phyloP scores from a whole-genome alignment of 1,140 invertebrate species.

The Lepidurus apus region DNA sequence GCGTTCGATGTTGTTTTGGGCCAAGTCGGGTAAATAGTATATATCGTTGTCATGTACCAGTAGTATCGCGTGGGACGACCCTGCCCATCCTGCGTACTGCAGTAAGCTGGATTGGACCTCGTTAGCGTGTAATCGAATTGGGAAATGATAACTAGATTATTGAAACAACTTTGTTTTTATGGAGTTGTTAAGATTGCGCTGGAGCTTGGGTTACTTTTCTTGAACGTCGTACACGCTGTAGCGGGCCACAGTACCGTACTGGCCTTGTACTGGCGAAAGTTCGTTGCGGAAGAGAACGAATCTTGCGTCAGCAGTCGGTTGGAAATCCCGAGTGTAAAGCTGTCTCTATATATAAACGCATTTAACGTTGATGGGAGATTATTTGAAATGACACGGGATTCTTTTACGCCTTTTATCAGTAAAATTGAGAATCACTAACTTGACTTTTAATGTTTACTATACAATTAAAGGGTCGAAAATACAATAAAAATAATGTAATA shows the following conservation, averaged over 20 bases:
- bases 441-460: too few relatives aligned
- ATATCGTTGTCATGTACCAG: slow-evolving; percentile 3
- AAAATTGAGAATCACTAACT: too few relatives aligned
- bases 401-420: background rate
- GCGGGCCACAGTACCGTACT: background rate
- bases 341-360: background rate
- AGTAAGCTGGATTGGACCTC: slow-evolving; percentile 12
- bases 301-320: slow-evolving; percentile 20
- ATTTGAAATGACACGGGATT: background rate
- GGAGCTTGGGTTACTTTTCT: background rate
- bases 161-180: background rate
- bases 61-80: background rate
- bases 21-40: background rate
- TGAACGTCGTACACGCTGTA: slow-evolving; percentile 25
- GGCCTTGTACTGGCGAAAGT: background rate
- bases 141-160: background rate
- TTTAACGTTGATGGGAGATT: background rate
- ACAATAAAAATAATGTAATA: too few relatives aligned
- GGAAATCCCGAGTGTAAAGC: slow-evolving; percentile 17
- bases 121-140: slow-evolving; percentile 12
- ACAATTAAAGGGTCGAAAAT: too few relatives aligned
- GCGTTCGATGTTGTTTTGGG: background rate
- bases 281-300: slow-evolving; percentile 25
- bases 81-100: slow-evolving; percentile 23
- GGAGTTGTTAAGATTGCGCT: background rate